Percentiles rank a stretch among this genome's conserved stretches.
phyloP scores from a whole-genome alignment of 1,140 invertebrate genomes.

The Bombus sibiricus region DNA sequence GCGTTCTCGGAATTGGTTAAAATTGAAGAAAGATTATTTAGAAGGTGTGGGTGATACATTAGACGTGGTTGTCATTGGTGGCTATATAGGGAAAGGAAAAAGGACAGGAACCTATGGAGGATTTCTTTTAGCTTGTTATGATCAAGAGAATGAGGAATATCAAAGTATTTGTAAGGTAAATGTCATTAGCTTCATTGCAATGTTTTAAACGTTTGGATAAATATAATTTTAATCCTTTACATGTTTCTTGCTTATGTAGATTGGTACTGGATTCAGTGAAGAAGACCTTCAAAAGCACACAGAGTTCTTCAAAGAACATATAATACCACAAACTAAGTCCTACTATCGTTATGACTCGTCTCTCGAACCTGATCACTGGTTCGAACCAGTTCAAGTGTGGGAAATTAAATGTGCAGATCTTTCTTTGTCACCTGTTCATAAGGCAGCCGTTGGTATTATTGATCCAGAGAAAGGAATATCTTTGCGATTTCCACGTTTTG shows the following conservation, averaged over 20 bases:
- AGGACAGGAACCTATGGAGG: slow-evolving; percentile 97
- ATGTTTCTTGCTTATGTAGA: slow-evolving; percentile 83
- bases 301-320: slow-evolving; percentile 90
- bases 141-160: slow-evolving; percentile 96
- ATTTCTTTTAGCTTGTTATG: slow-evolving; percentile 98
- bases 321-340: slow-evolving; percentile 89
- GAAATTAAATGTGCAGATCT: slow-evolving; percentile 99
- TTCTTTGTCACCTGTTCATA: slow-evolving; percentile 97
- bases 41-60: slow-evolving; percentile 97
- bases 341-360: slow-evolving; percentile 93
- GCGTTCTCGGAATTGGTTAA: slow-evolving; percentile 98
- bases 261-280: slow-evolving; percentile 99
- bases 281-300: slow-evolving; percentile 92
- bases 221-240: slow-evolving; percentile 29
- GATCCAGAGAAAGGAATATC: slow-evolving; percentile 97
- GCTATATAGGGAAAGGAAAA: slow-evolving; percentile 96
- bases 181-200: neutral
- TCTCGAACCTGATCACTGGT: slow-evolving; percentile 97
- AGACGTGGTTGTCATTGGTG: slow-evolving; percentile 98
- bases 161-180: slow-evolving; percentile 94
- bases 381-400: slow-evolving; percentile 96
- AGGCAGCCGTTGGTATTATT: slow-evolving; percentile 94
- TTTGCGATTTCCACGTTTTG: slow-evolving; percentile 96
- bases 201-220: neutral
- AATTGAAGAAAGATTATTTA: slow-evolving; percentile 99